Evolutionary conservation across 2,888 invertebrate genomes (phyloP).

Genomic region (Blomia tropicalis): DNA sequence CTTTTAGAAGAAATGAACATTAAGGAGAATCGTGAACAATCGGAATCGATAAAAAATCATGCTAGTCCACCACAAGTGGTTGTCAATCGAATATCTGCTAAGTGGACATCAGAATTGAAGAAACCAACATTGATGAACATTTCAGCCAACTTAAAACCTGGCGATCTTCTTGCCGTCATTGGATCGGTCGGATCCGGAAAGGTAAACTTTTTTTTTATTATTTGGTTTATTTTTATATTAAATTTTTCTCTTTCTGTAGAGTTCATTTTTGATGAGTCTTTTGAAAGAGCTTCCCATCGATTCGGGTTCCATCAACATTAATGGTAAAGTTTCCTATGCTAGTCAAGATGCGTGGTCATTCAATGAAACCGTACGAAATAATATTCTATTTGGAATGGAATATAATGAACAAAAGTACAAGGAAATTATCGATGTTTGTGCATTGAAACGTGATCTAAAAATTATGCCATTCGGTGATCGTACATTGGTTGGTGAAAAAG

Average conservation of each 20-base stretch:
- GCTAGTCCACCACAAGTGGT: no score
- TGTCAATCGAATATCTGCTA: neutral
- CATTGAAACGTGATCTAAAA: slow-evolving; percentile 33
- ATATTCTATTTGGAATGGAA: slow-evolving; percentile 37
- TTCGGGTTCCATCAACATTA: slow-evolving; percentile 46
- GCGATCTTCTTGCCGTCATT: slow-evolving; percentile 53
- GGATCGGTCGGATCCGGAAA: slow-evolving; percentile 70
- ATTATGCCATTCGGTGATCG: slow-evolving; percentile 50
- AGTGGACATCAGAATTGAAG: no score
- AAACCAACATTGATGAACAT: slow-evolving; percentile 31
- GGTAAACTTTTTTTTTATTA: neutral
- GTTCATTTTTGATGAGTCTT: slow-evolving; percentile 42
- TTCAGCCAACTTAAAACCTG: slow-evolving; percentile 34
- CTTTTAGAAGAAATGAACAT: neutral
- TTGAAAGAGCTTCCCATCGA: slow-evolving; percentile 52
- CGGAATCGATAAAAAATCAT: neutral
- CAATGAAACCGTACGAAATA: slow-evolving; percentile 37
- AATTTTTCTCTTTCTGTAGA: neutral
- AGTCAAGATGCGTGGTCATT: slow-evolving; percentile 42
- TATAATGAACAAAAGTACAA: slow-evolving; percentile 35
- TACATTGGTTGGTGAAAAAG: slow-evolving; percentile 69
- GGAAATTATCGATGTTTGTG: slow-evolving; percentile 35
- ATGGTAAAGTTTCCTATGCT: slow-evolving; percentile 49
- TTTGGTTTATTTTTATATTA: neutral
- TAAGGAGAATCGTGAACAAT: no score